These are phyloP conservation scores for Eubucco bourcierii DNA, from an alignment of 2,113 vertebrate species.

Conservation along the genomic window DNA sequence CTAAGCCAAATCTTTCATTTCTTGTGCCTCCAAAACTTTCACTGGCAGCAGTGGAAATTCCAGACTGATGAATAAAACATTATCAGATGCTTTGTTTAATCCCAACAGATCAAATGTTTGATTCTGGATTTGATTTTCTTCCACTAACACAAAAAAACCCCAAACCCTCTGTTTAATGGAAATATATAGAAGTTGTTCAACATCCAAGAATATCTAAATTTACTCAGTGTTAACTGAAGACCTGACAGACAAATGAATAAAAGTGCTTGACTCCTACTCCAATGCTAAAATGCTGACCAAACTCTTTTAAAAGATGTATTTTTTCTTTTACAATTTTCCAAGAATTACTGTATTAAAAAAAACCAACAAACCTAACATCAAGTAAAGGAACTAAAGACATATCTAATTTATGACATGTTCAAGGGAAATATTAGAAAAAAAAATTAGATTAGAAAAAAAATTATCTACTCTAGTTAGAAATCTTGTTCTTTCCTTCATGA, in stretches of 20 bases:
- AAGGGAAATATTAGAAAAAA: background rate
- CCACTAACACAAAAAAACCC: background rate
- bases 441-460: no score
- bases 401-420: background rate
- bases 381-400: background rate
- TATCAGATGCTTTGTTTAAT: background rate
- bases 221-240: background rate
- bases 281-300: background rate
- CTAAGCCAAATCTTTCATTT: background rate
- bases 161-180: background rate
- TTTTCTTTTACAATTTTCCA: background rate
- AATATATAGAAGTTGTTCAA: background rate
- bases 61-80: background rate
- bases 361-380: background rate
- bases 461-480: background rate
- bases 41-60: background rate
- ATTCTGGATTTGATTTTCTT: background rate
- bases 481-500: background rate
- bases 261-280: background rate
- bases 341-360: background rate
- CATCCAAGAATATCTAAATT: background rate
- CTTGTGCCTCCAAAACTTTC: background rate
- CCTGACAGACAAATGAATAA: background rate
- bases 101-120: background rate
- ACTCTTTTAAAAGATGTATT: background rate